phyloP scores from a whole-genome alignment of 2,797 vertebrate species.

The Xenops minutus region DNA sequence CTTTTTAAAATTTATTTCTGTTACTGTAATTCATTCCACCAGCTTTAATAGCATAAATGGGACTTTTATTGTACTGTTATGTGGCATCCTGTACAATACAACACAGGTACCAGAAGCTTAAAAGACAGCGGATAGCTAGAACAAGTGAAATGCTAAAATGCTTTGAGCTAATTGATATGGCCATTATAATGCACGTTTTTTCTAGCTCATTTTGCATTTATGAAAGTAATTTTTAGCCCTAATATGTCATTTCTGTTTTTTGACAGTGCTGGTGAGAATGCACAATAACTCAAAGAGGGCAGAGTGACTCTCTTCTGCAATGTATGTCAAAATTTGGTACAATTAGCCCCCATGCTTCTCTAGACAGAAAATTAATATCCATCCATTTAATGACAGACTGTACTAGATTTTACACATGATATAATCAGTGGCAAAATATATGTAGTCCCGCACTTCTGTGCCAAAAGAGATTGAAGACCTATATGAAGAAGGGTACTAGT shows the following conservation, averaged over 20 bases:
- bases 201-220: not conserved
- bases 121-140: not conserved
- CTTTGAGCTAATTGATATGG: not conserved
- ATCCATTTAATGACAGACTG: not conserved
- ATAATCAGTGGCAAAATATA: not conserved
- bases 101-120: not conserved
- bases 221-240: not conserved
- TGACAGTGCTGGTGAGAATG: not conserved
- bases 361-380: not conserved
- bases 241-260: not conserved
- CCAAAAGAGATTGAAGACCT: not conserved
- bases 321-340: not conserved
- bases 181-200: not conserved
- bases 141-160: not conserved
- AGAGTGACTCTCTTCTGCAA: not conserved
- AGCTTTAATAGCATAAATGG: not conserved
- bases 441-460: not conserved
- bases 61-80: not conserved
- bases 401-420: not conserved
- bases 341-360: not conserved
- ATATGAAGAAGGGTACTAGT: not conserved
- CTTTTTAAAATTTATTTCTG: not conserved
- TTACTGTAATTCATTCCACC: not conserved
- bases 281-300: not conserved
- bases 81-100: not conserved